phyloP scores from a whole-genome alignment of 2,113 vertebrate genomes.

The Macaca fascicularis region T2T-MFA8v1.1 NC_088388.1:51875501-51876000 shows the following conservation, averaged over 20 bases:
- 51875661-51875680: slow-evolving; percentile 65
- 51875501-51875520: slow-evolving; percentile 80
- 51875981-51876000: not conserved
- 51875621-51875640: slow-evolving; percentile 76
- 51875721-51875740: slow-evolving; percentile 45
- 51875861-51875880: too few relatives aligned
- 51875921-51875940: not conserved
- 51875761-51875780: slow-evolving; percentile 12
- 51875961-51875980: not conserved
- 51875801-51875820: not conserved
- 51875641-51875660: slow-evolving; percentile 81
- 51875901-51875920: not conserved
- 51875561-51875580: slow-evolving; percentile 79
- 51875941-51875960: not conserved
- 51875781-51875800: not conserved
- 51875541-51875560: slow-evolving; percentile 83
- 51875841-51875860: not conserved
- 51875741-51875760: slow-evolving; percentile 15
- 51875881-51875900: not conserved
- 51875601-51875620: slow-evolving; percentile 75
- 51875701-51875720: not conserved
- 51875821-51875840: not conserved
- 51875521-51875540: slow-evolving; percentile 79
- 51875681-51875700: slow-evolving; percentile 49
- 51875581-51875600: slow-evolving; percentile 88